Evolutionary conservation across 2,113 vertebrate species (phyloP), one percentile per base, ranked within the genome.

Genomic region (Vulpes lagopus): DNA sequence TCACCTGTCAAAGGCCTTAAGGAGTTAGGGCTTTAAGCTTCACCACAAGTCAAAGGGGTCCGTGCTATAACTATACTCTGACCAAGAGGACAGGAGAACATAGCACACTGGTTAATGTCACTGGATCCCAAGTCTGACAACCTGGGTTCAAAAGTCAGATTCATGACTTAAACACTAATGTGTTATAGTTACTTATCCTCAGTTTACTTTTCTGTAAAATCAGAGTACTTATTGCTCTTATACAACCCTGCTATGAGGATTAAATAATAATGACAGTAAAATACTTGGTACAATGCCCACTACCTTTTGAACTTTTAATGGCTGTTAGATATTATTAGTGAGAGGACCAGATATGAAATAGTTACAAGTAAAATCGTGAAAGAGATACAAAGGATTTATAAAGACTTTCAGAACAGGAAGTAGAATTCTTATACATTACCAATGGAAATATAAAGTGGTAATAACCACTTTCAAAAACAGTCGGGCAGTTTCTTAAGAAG

Each of bases 341-440:
- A 60, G 1, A 80, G 11, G 35, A 11, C 3, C 11, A 71, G 14
- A 93, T 30, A 93, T 0, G 11, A 93, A 93, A 82, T 35, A 43
- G 49, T 38, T 83, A 73, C 11, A 93, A 95, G 80, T 88, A 51
- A 96, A 87, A 71, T 51, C 62, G 19, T 96, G 55, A 78, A 93
- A 85, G 12, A 83, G 23, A 95, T 51, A 74, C 59, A 88, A 95
- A 96, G 1, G 43, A 74, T 69, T 86, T 62, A 23, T 3, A 79
- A 84, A 62, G 16, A 49, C 51, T 76, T 73, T 89, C 74, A 53
- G 2, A 79, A 71, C 7, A 69, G 32, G 35, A 73, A 53, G 14
- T 93, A 10, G 25, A 59, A 55, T 6, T 88, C 35, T 67, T 20
- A 62, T 49, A 85, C 9, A 81, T 11, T 57, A 38, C 8, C 4